These are phyloP conservation scores for Drosophila eugracilis DNA, from an alignment of 1,140 invertebrate genomes.

Conservation along the genomic window DNA sequence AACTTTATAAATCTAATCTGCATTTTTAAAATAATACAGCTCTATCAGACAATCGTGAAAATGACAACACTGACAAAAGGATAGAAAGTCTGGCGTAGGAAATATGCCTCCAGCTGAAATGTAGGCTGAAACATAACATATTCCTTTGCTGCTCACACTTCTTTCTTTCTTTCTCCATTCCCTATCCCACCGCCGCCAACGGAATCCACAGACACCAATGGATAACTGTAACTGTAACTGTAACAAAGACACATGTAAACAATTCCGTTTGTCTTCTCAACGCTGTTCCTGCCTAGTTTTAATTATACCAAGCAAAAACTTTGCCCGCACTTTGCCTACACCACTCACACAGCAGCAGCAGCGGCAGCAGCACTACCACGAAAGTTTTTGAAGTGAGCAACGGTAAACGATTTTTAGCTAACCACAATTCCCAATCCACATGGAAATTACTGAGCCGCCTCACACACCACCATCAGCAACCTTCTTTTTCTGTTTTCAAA, in stretches of 20 bases:
- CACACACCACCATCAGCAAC: no score
- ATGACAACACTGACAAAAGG: background rate
- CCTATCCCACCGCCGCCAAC: background rate
- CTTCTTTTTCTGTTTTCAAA: slow-evolving; percentile 1
- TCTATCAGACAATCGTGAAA: slow-evolving; percentile 3
- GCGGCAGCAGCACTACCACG: background rate
- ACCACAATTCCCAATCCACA: slow-evolving; percentile 27
- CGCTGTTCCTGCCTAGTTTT: slow-evolving; percentile 60
- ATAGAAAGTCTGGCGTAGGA: slow-evolving; percentile 9
- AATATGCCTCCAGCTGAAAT: slow-evolving; percentile 35
- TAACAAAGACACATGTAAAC: slow-evolving; percentile 82
- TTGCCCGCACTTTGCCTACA: slow-evolving; percentile 42
- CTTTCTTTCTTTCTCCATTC: background rate
- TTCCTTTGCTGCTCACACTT: background rate
- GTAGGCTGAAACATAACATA: slow-evolving; percentile 31
- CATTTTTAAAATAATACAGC: background rate
- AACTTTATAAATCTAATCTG: background rate
- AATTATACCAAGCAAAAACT: slow-evolving; percentile 80
- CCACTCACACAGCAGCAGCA: background rate
- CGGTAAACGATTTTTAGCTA: slow-evolving; percentile 49
- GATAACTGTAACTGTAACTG: slow-evolving; percentile 64
- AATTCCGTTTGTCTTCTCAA: slow-evolving; percentile 70
- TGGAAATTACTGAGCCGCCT: slow-evolving; percentile 23
- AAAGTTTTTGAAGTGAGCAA: slow-evolving; percentile 46
- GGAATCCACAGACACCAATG: slow-evolving; percentile 53